Evolutionary conservation across 2,888 invertebrate species (phyloP).

Genomic region (Melinopterus prodromus): DNA sequence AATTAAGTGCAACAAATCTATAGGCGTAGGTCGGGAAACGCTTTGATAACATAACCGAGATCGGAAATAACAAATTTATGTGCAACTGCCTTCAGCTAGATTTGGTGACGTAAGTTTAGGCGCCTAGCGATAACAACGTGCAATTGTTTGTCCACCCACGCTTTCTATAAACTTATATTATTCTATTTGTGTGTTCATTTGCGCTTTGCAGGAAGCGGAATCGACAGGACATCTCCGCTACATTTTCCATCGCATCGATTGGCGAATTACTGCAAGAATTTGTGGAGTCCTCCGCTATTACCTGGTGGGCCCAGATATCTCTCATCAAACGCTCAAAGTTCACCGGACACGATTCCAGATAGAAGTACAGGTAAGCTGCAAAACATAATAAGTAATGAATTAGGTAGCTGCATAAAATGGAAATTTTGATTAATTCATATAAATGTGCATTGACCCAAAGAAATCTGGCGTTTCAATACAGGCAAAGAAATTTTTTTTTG

Average conservation of each 20-base stretch:
- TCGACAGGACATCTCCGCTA: conserved; percentile 49
- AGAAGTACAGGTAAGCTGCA: background rate
- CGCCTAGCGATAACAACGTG: background rate
- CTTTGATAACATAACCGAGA: no score
- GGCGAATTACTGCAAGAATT: conserved; percentile 56
- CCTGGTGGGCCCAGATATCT: conserved; percentile 53
- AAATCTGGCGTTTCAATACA: no score
- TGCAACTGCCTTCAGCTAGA: no score
- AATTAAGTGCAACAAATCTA: no score
- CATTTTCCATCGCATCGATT: conserved; percentile 55
- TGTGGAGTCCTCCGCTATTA: conserved; percentile 57
- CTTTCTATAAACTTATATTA: background rate
- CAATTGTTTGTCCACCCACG: background rate
- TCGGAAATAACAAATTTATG: no score
- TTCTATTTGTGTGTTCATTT: conserved; percentile 39
- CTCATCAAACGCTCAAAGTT: conserved; percentile 46
- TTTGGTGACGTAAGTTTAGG: no score
- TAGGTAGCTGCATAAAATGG: no score
- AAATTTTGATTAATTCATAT: no score
- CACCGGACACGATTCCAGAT: background rate
- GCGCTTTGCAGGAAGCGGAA: conserved; percentile 42
- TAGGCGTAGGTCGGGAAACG: no score
- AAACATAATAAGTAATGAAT: background rate
- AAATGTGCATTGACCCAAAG: no score
- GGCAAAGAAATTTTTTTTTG: no score